Evolutionary conservation across 2,888 invertebrate species (phyloP), one percentile per base, ranked within the genome.

Genomic region (Nymphalis urticae): DNA sequence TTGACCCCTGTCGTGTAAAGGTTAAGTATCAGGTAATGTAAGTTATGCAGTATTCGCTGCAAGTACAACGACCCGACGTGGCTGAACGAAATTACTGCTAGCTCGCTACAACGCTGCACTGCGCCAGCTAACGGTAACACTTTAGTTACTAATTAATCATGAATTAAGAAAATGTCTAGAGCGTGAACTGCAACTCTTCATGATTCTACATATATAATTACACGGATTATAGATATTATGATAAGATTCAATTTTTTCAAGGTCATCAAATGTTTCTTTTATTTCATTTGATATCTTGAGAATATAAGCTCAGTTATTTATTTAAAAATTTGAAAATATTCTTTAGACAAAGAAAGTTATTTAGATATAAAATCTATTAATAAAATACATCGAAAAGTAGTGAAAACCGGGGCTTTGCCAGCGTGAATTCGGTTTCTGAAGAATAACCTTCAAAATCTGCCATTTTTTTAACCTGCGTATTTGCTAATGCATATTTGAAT

Each of bases 111-210:
- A 71, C 64, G 27, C 62, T 60, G 69, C 68, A 69, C 60, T 66
- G 54, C 68, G 59, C 63, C 64, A 60, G 32, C 59, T 63, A 70
- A 64, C 67, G 54, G 64, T n/a, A 54, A 47, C 64, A 42, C 48
- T 62, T 62, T 71, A 71, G 63, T 66, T 63, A 68, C 65, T 68
- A 66, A 61, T 64, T 65, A 64, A 62, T 62, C 58, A 48, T 53
- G 48, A 58, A 60, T 63, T 50, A 27, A 62, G 48, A 56, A 50
- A 27, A 42, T 19, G 53, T 48, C 53, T 13, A n/a, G 24, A 56
- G 48, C 27, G 61, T 50, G 58, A 42, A n/a, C 42, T 48, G 50
- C 47, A 50, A 48, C 62, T 53, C 36, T 58, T 42, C 58, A 10
- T 42, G 9, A 19, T 8, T n/a, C 16, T n/a, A 56, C n/a, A 19